Evolutionary conservation across 2,113 vertebrate species (phyloP).

Genomic region (Percopsis transmontana): DNA sequence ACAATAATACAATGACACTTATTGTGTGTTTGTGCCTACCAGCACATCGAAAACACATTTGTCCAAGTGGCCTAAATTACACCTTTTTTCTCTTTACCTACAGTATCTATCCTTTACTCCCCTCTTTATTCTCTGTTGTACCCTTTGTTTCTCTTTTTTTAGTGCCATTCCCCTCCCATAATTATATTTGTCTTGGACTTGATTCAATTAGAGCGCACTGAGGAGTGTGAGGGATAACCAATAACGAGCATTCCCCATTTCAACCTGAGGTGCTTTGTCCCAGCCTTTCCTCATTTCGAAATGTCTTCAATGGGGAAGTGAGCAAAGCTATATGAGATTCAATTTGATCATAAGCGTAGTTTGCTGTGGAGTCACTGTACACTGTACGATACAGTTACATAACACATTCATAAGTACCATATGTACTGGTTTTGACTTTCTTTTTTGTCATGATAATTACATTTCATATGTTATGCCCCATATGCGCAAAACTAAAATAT

Average conservation of each 20-base stretch:
- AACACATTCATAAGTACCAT: too few species aligned
- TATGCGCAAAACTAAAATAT: too few species aligned
- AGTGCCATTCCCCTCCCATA: conserved; percentile 8
- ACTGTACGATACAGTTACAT: too few species aligned
- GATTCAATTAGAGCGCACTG: conserved; percentile 30
- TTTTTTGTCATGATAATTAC: too few species aligned
- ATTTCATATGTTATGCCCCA: too few species aligned
- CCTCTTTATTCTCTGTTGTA: not conserved
- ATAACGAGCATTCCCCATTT: conserved; percentile 19
- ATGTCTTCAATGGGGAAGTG: too few species aligned
- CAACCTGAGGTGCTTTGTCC: too few species aligned
- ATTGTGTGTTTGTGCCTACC: not conserved
- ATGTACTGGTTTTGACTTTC: too few species aligned
- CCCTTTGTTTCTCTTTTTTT: conserved; percentile 16
- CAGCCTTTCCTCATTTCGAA: too few species aligned
- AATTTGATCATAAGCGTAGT: too few species aligned
- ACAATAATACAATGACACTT: conserved; percentile 8
- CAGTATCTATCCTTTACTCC: not conserved
- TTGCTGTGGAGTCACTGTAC: too few species aligned
- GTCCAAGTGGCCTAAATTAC: not conserved
- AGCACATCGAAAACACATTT: conserved; percentile 27
- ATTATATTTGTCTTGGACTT: conserved; percentile 29
- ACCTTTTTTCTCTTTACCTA: not conserved
- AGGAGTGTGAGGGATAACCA: not conserved
- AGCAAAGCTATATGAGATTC: too few species aligned